Percentiles rank a stretch among this genome's conserved stretches.
These are phyloP conservation scores for Mactra quadrangularis DNA, from an alignment of 1,140 invertebrate species.

Conservation along the genomic window DNA sequence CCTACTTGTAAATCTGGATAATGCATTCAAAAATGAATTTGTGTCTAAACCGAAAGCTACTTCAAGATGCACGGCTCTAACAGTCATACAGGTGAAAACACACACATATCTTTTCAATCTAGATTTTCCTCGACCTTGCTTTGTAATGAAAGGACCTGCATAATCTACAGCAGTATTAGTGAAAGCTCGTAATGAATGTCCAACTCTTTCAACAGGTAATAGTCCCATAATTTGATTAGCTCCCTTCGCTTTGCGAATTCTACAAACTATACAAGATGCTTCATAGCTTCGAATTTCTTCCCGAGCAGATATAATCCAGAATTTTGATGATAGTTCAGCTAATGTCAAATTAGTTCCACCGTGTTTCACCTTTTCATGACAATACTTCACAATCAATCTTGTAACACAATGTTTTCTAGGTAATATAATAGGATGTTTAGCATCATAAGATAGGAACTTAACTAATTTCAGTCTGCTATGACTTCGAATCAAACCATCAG, in stretches of 20 bases:
- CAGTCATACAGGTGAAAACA: constrained; percentile 51
- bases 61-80: constrained; percentile 58
- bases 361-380: constrained; percentile 1
- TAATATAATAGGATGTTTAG: not conserved
- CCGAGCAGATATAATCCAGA: not conserved
- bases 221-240: constrained; percentile 38
- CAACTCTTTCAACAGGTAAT: constrained; percentile 17
- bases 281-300: constrained; percentile 2
- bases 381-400: constrained; percentile 9
- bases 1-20: constrained; percentile 10
- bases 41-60: constrained; percentile 39
- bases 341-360: constrained; percentile 7
- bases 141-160: constrained; percentile 47
- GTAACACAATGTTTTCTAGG: not conserved
- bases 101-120: constrained; percentile 45
- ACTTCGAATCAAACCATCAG: constrained; percentile 36
- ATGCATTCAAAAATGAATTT: constrained; percentile 35
- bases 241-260: not conserved
- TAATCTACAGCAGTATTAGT: constrained; percentile 38
- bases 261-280: not conserved
- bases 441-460: not conserved
- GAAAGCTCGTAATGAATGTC: constrained; percentile 27
- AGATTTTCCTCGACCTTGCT: constrained; percentile 4
- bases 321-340: not conserved
- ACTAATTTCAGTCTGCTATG: constrained; percentile 18